Conservation (phyloP, 2,797 vertebrate species). For the Decapterus maruadsi region DNA sequence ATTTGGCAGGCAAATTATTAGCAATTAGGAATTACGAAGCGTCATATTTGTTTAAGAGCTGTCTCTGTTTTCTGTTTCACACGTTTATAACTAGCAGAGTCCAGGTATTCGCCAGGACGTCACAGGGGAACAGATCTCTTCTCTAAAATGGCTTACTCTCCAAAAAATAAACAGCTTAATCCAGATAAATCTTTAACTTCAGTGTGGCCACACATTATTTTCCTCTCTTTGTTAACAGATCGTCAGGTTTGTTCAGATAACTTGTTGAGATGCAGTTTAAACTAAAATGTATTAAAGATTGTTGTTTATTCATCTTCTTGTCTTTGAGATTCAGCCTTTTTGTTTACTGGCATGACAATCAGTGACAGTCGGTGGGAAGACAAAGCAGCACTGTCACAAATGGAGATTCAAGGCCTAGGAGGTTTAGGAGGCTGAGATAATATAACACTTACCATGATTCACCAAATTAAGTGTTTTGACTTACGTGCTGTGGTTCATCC, state of each 20-base stretch:
- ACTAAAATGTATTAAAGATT: neutral
- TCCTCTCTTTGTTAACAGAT: neutral
- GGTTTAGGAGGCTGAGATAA: neutral
- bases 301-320: neutral
- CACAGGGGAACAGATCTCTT: slow-evolving; percentile 10
- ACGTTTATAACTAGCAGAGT: neutral
- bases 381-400: slow-evolving; percentile 22
- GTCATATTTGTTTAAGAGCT: neutral
- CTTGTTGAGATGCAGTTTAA: neutral
- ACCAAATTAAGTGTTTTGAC: slow-evolving; percentile 53
- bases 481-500: slow-evolving; percentile 98
- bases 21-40: neutral
- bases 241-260: neutral
- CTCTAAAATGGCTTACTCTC: slow-evolving; percentile 14
- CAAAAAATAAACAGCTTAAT: slow-evolving; percentile 35
- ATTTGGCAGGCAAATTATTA: slow-evolving; percentile 4
- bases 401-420: neutral
- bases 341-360: slow-evolving; percentile 34
- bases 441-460: neutral
- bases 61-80: neutral
- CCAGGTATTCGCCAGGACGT: neutral
- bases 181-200: neutral
- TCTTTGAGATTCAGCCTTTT: slow-evolving; percentile 15
- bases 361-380: slow-evolving; percentile 27
- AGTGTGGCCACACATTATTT: neutral